Conservation (phyloP, 92 coral and sea anemone genomes). For the Montipora capitata region DNA sequence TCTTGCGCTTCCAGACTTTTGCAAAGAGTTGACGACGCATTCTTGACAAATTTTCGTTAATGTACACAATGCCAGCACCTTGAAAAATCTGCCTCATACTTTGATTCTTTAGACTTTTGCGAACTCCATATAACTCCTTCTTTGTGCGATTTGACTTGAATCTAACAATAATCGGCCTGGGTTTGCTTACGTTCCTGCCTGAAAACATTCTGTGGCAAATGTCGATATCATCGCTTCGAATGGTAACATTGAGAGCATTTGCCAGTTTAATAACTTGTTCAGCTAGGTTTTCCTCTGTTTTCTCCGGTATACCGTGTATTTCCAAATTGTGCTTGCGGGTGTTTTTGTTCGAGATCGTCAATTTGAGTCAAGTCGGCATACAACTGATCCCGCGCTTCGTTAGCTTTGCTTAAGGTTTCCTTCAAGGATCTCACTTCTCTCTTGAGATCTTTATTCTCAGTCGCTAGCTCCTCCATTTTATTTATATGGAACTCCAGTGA, state of each 20-base stretch:
- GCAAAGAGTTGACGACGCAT: background rate
- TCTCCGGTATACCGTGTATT: background rate
- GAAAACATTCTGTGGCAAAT: background rate
- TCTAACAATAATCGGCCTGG: constrained; percentile 1
- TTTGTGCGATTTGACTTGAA: background rate
- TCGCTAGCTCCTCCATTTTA: too few relatives aligned
- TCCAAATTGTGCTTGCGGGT: constrained; percentile 5
- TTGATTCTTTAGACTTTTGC: background rate
- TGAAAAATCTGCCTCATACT: background rate
- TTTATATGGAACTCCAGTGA: too few relatives aligned
- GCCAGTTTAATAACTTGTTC: background rate
- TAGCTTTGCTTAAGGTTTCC: background rate
- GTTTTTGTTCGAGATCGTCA: constrained; percentile 10
- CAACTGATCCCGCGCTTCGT: background rate
- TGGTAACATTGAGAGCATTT: background rate
- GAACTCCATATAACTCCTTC: too few relatives aligned
- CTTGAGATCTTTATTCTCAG: too few relatives aligned
- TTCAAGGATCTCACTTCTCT: background rate
- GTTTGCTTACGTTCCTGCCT: background rate
- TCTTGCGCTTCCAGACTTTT: background rate
- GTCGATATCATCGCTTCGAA: background rate
- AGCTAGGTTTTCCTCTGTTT: background rate
- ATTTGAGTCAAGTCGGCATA: background rate
- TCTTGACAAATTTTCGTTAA: background rate
- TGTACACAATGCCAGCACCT: background rate